Base-by-base conservation (phyloP, 2,113 vertebrate genomes). In the Oplegnathus fasciatus region DNA sequence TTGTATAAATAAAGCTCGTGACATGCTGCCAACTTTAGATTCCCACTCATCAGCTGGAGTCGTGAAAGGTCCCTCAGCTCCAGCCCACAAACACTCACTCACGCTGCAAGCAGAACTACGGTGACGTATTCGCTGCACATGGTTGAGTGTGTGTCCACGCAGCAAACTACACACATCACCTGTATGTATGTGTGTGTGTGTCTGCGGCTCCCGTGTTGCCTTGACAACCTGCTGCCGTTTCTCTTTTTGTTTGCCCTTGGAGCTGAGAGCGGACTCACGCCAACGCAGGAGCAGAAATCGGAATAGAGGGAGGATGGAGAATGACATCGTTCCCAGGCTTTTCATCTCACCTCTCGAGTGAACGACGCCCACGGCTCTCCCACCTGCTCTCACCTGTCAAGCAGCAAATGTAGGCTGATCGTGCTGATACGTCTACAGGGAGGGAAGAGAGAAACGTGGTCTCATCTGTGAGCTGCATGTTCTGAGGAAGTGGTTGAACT, bases 221-320 rank as follows among this genome's bases (percentile, higher is more conserved):
- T 89, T 93, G 92, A 91, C 93, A 94, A 95, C 94, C 75, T 65
- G 72, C 86, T 87, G 64, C 82, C 22, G 70, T 92, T 90, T 92
- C 87, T 76, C 58, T 88, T 91, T 91, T 90, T 84, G 81, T 83
- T 91, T 89, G 90, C 82, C 92, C 90, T 91, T 87, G 90, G 83
- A 88, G 82, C 79, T 17, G 24, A 86, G 75, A 88, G 85, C 40
- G 28, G 89, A 84, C 83, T 86, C 81, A 75, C 91, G 54, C 90
- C 91, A 83, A 93, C 88, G 84, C 85, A 90, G 74, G 84, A 77
- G 84, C 65, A 88, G 83, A 80, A 90, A 91, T 85, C 52, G 62
- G 87, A 91, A 87, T 85, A 88, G 91, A 82, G 72, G 72, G 81
- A 85, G 86, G 82, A 89, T 10, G 57, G 81, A 85, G 83, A 75